Evolutionary conservation across 2,888 invertebrate species (phyloP).

Genomic region (Steinernema carpocapsae): DNA sequence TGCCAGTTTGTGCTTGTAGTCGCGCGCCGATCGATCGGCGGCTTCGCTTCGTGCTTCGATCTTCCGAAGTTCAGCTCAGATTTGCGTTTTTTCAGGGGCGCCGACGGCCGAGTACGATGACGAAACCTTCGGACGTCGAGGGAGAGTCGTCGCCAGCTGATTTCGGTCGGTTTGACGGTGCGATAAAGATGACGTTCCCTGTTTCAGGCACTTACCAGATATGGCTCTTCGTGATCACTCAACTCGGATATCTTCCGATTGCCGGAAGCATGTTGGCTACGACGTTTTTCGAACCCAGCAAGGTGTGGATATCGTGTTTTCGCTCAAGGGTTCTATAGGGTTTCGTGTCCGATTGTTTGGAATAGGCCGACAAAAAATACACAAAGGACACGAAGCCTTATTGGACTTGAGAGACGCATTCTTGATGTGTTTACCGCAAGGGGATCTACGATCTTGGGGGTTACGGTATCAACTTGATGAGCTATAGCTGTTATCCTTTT

Average conservation of each 20-base stretch:
- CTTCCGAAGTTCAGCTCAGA: too few relatives aligned
- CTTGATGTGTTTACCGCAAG: too few relatives aligned
- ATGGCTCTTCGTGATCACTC: slow-evolving; percentile 56
- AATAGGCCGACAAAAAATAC: too few relatives aligned
- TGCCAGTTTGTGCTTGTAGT: not conserved
- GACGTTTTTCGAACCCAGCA: slow-evolving; percentile 58
- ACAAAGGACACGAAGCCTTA: too few relatives aligned
- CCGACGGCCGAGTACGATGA: not conserved
- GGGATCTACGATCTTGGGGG: too few relatives aligned
- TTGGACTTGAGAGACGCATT: too few relatives aligned
- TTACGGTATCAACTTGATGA: too few relatives aligned
- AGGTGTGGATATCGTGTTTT: slow-evolving; percentile 43
- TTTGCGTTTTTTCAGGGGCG: not conserved
- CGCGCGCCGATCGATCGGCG: not conserved
- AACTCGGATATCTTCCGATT: slow-evolving; percentile 62
- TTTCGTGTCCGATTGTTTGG: not conserved
- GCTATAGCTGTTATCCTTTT: too few relatives aligned
- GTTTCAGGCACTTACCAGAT: slow-evolving; percentile 45
- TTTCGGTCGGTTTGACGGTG: slow-evolving; percentile 31
- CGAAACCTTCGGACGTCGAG: not conserved
- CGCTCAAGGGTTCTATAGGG: not conserved
- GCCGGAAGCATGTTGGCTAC: slow-evolving; percentile 60
- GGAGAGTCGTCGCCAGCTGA: not conserved
- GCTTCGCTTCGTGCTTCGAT: not conserved
- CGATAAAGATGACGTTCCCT: too few relatives aligned